Evolutionary conservation across 2,113 vertebrate genomes (phyloP).

Genomic region (Brachionichthys hirsutus): DNA sequence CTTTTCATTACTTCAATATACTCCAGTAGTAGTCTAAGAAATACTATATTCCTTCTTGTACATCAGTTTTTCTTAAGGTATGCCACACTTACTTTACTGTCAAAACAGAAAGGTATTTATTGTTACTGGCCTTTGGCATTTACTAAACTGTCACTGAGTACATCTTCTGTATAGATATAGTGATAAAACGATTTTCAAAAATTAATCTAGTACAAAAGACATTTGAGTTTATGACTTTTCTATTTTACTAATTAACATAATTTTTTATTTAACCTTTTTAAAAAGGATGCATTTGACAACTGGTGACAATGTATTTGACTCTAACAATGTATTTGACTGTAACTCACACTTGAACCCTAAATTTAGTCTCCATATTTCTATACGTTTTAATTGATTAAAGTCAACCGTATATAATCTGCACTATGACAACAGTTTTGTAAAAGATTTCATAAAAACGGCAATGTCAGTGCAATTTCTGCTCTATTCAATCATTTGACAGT

Average conservation of each 20-base stretch:
- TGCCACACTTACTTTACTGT: not conserved
- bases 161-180: conserved; percentile 43
- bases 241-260: not conserved
- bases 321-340: too few species aligned
- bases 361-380: too few species aligned
- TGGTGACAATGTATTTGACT: too few species aligned
- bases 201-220: conserved; percentile 36
- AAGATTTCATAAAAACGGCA: not conserved
- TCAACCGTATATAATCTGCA: not conserved
- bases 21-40: not conserved
- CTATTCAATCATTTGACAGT: conserved; percentile 14
- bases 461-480: not conserved
- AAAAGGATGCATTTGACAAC: not conserved
- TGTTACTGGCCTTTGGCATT: conserved; percentile 45
- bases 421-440: conserved; percentile 3
- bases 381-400: not conserved
- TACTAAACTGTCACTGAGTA: conserved; percentile 39
- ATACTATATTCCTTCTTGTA: not conserved
- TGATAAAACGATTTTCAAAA: conserved; percentile 34
- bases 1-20: not conserved
- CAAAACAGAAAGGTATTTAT: not conserved
- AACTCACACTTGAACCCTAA: not conserved
- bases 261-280: not conserved
- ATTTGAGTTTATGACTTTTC: not conserved
- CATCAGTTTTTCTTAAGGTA: not conserved